phyloP scores from a whole-genome alignment of 2,888 invertebrate genomes.

The Andricus curvator region DNA sequence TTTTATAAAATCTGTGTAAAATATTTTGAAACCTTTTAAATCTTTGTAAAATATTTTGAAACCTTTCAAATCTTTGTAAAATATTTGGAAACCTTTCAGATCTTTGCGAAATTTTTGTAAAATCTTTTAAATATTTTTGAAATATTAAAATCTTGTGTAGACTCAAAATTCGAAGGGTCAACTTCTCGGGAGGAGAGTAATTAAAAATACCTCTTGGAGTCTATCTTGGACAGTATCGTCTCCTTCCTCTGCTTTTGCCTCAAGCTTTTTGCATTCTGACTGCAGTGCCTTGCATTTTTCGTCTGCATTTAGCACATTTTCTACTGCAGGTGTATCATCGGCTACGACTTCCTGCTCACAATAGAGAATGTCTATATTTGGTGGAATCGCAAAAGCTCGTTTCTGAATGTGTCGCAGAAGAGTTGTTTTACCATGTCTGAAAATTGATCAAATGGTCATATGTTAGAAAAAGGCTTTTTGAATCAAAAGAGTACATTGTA shows the following conservation, averaged over 20 bases:
- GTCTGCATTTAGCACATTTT: slow-evolving; percentile 96
- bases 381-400: slow-evolving; percentile 95
- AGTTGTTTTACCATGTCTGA: slow-evolving; percentile 98
- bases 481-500: too few species aligned
- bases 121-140: too few species aligned
- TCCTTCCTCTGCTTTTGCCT: slow-evolving; percentile 86
- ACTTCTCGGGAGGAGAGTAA: background rate
- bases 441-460: background rate
- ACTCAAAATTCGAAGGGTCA: too few species aligned
- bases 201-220: slow-evolving; percentile 85
- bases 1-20: too few species aligned
- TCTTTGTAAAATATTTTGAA: too few species aligned
- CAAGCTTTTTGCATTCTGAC: slow-evolving; percentile 90
- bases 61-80: too few species aligned
- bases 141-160: too few species aligned
- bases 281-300: slow-evolving; percentile 90
- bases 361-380: slow-evolving; percentile 96
- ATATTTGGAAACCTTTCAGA: too few species aligned
- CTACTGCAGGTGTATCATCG: slow-evolving; percentile 95
- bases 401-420: slow-evolving; percentile 94
- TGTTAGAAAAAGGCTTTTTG: too few species aligned
- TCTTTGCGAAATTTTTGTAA: too few species aligned
- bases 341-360: slow-evolving; percentile 99
- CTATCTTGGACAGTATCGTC: slow-evolving; percentile 87
- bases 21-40: too few species aligned